Percentiles rank a stretch among this genome's conserved stretches.
phyloP scores from a whole-genome alignment of 2,888 invertebrate species.

The Hypena proboscidalis region DNA sequence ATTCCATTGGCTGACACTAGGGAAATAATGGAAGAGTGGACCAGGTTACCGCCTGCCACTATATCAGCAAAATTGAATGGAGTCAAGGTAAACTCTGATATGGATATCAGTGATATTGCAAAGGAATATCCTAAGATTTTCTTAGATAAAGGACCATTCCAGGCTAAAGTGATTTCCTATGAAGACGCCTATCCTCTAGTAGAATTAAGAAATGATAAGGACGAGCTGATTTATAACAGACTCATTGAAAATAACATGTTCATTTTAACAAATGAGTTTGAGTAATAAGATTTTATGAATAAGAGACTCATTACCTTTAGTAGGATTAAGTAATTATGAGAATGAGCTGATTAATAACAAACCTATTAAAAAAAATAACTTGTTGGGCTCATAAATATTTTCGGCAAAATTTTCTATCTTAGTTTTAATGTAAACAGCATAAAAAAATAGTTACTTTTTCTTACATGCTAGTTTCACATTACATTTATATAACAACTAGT shows the following conservation, averaged over 20 bases:
- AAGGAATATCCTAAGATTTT: slow-evolving; percentile 58
- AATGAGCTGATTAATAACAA: too few species aligned
- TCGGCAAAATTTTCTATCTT: too few species aligned
- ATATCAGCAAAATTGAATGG: slow-evolving; percentile 78
- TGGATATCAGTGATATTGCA: slow-evolving; percentile 57
- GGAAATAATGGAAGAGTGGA: slow-evolving; percentile 79
- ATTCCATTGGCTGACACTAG: slow-evolving; percentile 75
- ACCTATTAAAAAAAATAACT: too few species aligned
- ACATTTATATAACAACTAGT: too few species aligned
- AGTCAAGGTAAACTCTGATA: slow-evolving; percentile 58
- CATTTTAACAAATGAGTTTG: slow-evolving; percentile 12
- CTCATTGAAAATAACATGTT: slow-evolving; percentile 57
- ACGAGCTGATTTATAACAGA: slow-evolving; percentile 58
- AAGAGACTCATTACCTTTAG: too few species aligned
- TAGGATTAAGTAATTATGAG: too few species aligned
- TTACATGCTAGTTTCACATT: too few species aligned
- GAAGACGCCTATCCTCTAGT: slow-evolving; percentile 54
- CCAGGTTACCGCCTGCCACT: slow-evolving; percentile 79
- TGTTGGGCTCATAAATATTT: too few species aligned
- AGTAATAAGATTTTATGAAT: too few species aligned
- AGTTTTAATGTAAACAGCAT: too few species aligned
- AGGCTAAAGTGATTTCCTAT: slow-evolving; percentile 56
- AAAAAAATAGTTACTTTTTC: too few species aligned
- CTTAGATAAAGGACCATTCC: slow-evolving; percentile 64
- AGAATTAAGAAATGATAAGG: slow-evolving; percentile 59